phyloP scores from a whole-genome alignment of 2,888 invertebrate genomes.

The Heteromyza rotundicornis region DNA sequence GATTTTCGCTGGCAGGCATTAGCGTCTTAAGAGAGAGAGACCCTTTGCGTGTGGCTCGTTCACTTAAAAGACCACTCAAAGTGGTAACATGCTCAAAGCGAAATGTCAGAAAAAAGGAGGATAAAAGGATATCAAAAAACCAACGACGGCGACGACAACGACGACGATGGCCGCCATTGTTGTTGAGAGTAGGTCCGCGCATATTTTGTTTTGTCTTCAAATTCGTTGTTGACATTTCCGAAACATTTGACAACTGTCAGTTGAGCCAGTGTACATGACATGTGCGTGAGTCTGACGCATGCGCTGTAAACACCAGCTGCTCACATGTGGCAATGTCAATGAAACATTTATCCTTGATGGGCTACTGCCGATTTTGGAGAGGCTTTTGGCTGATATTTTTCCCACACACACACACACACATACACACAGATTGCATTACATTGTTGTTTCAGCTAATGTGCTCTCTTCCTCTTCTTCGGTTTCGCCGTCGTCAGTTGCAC shows the following conservation, averaged over 20 bases:
- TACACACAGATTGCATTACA: neutral
- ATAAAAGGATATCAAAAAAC: neutral
- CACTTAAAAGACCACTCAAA: too few species aligned
- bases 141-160: neutral
- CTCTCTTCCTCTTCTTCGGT: too few species aligned
- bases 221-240: conserved; percentile 9
- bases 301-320: conserved; percentile 17
- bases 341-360: conserved; percentile 40
- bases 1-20: neutral
- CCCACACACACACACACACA: neutral
- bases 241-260: conserved; percentile 1
- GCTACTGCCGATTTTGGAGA: conserved; percentile 48
- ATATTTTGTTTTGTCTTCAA: neutral
- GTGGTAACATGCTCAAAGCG: too few species aligned
- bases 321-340: conserved; percentile 40
- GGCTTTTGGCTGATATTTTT: conserved; percentile 30
- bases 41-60: too few species aligned
- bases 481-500: too few species aligned
- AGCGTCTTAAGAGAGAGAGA: neutral
- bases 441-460: too few species aligned
- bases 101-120: neutral
- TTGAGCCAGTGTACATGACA: neutral
- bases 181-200: neutral
- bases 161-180: neutral
- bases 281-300: too few species aligned